Percentiles rank a stretch among this genome's conserved stretches.
These are phyloP conservation scores for Bellardia bayeri DNA, from an alignment of 2,888 invertebrate genomes.

Conservation along the genomic window DNA sequence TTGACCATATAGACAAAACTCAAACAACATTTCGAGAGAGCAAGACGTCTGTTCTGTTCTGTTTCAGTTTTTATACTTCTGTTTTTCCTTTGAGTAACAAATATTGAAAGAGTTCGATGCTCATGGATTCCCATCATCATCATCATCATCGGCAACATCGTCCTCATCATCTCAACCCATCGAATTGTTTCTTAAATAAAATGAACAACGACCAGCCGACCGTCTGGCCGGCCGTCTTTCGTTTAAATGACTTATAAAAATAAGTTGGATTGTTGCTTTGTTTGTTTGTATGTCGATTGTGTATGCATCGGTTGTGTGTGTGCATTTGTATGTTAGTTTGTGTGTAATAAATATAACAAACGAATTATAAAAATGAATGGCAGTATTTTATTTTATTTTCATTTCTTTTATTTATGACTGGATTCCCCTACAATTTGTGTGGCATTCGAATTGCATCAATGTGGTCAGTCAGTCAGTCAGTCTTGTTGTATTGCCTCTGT, in stretches of 20 bases:
- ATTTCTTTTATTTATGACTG: slow-evolving; percentile 63
- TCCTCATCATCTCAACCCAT: slow-evolving; percentile 30
- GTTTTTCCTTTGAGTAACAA: slow-evolving; percentile 57
- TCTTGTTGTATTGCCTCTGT: neutral
- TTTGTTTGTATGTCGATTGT: too few relatives aligned
- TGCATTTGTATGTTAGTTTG: slow-evolving; percentile 2
- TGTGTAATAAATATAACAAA: slow-evolving; percentile 48
- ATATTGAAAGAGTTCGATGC: slow-evolving; percentile 65
- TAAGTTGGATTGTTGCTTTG: slow-evolving; percentile 7
- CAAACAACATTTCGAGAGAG: slow-evolving; percentile 28
- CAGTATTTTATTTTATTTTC: slow-evolving; percentile 72
- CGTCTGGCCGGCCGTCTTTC: slow-evolving; percentile 41
- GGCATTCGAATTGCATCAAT: slow-evolving; percentile 56
- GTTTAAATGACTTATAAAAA: slow-evolving; percentile 51
- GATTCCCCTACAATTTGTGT: slow-evolving; percentile 67
- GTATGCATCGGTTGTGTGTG: neutral
- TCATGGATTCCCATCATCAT: slow-evolving; percentile 53
- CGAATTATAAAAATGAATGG: slow-evolving; percentile 76
- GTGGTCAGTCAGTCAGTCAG: slow-evolving; percentile 23
- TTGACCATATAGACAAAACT: slow-evolving; percentile 41
- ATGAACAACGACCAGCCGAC: slow-evolving; percentile 3
- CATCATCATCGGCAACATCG: slow-evolving; percentile 10
- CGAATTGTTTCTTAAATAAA: slow-evolving; percentile 26
- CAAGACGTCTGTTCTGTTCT: neutral
- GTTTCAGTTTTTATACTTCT: slow-evolving; percentile 26